Evolutionary conservation across 2,888 invertebrate genomes (phyloP).

Genomic region (Drosophila longiperda): DNA sequence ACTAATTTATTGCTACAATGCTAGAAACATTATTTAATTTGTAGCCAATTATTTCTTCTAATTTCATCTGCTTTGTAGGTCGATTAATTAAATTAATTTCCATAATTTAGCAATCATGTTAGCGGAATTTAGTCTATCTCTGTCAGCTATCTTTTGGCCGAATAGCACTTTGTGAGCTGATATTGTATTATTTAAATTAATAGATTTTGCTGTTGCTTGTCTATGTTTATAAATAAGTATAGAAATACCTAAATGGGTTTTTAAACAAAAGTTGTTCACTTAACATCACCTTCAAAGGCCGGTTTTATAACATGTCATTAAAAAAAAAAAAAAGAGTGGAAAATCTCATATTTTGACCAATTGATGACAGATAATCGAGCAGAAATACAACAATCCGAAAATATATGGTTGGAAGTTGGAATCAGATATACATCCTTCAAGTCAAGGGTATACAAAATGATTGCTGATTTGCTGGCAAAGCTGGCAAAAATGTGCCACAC

Average conservation of each 20-base stretch:
- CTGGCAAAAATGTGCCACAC: constrained; percentile 1
- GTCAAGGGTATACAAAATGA: constrained; percentile 5
- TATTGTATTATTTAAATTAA: neutral
- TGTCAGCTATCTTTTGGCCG: neutral
- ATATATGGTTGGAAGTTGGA: neutral
- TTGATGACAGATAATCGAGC: neutral
- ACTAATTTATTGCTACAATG: neutral
- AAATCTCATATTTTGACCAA: neutral
- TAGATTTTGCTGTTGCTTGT: neutral
- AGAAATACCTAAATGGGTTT: neutral
- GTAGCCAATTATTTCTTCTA: neutral
- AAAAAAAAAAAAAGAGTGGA: neutral
- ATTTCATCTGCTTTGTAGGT: neutral
- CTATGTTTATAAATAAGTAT: neutral
- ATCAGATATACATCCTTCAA: neutral
- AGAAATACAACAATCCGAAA: neutral
- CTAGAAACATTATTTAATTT: neutral
- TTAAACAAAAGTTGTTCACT: neutral
- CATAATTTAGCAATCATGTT: neutral
- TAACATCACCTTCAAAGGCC: neutral
- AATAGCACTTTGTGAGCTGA: neutral
- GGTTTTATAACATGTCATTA: neutral
- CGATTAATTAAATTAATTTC: neutral
- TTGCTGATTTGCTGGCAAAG: neutral
- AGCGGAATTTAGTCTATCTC: neutral